Conservation (phyloP, 2,797 vertebrate genomes). For the Phataginus tetradactyla region DNA sequence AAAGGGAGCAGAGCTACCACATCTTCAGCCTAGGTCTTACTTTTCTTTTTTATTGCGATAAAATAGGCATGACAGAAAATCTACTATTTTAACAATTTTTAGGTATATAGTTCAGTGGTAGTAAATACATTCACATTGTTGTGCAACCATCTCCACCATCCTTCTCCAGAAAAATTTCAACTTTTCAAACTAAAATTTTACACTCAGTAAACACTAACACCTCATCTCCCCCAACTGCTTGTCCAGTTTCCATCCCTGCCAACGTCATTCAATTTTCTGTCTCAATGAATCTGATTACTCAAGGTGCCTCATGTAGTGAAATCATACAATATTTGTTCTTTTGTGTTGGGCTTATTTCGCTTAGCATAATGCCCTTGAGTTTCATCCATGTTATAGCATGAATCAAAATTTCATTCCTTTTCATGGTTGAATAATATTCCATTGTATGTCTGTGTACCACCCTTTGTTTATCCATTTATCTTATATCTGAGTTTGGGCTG, state of each 20-base stretch:
- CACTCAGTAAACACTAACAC: neutral
- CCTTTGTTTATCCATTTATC: neutral
- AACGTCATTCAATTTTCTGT: neutral
- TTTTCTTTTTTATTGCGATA: neutral
- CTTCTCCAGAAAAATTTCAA: neutral
- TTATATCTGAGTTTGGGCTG: neutral
- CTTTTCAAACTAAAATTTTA: neutral
- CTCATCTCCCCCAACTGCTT: neutral
- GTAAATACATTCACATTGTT: neutral
- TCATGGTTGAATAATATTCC: neutral
- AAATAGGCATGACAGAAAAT: neutral
- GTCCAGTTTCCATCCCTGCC: neutral
- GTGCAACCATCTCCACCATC: neutral
- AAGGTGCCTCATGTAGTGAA: neutral
- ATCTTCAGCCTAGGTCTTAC: neutral
- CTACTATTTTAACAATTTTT: neutral
- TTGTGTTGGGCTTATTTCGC: neutral
- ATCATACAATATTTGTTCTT: neutral
- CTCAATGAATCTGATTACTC: neutral
- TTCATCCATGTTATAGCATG: neutral
- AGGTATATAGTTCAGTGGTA: neutral
- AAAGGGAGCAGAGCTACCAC: neutral
- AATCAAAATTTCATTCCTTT: neutral
- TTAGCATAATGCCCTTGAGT: neutral
- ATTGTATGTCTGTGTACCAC: neutral